Evolutionary conservation across 2,797 vertebrate genomes (phyloP), one percentile per base, ranked within the genome.

Genomic region (Halcyon chelicuti): DNA sequence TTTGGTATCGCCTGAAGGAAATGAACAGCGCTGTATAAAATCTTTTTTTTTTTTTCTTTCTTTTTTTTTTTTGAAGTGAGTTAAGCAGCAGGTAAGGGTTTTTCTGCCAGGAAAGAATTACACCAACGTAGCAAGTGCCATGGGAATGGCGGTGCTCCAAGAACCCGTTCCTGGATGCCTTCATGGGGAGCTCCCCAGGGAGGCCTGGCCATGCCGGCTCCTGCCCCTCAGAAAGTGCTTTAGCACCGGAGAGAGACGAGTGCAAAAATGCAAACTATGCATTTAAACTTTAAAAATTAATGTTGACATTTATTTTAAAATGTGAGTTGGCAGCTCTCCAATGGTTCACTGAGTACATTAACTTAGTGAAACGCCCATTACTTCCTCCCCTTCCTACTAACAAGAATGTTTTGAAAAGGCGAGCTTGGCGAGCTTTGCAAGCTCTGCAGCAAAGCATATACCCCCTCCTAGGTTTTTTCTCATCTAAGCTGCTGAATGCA

Each of bases 261-360:
- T 95, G 90, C 86, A 90, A 72, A 92, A 91, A 92, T 49, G 84
- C 44, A 96, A 94, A 95, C 93, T 72, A 91, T 46, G 91, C 85
- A 80, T 91, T 97, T 95, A 93, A 94, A 88, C 86, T 83, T 47
- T 97, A 97, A 97, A 96, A 95, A 95, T 97, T 91, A 94, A 97
- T 91, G 87, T 26, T 88, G 94, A 94, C 90, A 84, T 95, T 97
- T 96, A 95, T 94, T 96, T 89, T 73, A 81, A 97, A 96, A 96
- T 52, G 78, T 86, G 94, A 96, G 84, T 33, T 97, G 96, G 86
- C 61, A 94, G 90, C 87, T 94, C 86, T 90, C 91, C 85, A 90
- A 23, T 16, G 88, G 90, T 80, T 97, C 96, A 85, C 73, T 37
- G 90, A 92, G 96, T 74, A 60, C 81, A 92, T 96, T 95, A 95